phyloP scores from a whole-genome alignment of 2,888 invertebrate genomes.

The Drosophila barbarae region DNA sequence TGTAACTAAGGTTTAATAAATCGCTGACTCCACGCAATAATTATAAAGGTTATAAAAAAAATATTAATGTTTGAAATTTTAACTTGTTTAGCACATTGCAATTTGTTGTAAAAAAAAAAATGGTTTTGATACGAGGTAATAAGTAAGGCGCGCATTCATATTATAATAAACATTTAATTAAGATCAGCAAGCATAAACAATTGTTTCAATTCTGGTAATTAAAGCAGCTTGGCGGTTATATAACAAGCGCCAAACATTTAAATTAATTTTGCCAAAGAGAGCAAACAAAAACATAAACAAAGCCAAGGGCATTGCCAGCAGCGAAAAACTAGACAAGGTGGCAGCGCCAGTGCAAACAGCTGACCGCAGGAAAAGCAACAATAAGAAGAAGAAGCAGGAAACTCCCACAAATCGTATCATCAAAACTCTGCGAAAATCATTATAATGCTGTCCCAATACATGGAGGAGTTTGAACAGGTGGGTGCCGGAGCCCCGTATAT shows the following conservation, averaged over 20 bases:
- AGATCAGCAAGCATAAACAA: conserved; percentile 25
- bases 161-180: conserved; percentile 46
- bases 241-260: conserved; percentile 30
- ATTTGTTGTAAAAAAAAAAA: conserved; percentile 65
- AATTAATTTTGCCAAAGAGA: conserved; percentile 9
- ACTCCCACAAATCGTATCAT: conserved; percentile 49
- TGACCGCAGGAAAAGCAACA: conserved; percentile 17
- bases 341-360: conserved; percentile 15
- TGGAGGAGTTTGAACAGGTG: conserved; percentile 92
- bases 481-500: conserved; percentile 12
- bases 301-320: conserved; percentile 11
- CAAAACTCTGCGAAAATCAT: conserved; percentile 7
- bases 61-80: conserved; percentile 65
- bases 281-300: conserved; percentile 29
- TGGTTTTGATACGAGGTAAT: conserved; percentile 67
- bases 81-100: conserved; percentile 67
- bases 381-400: conserved; percentile 26
- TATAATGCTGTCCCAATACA: conserved; percentile 89
- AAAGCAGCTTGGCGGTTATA: conserved; percentile 9
- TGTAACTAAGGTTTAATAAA: conserved; percentile 57
- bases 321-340: background rate
- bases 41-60: conserved; percentile 54
- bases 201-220: conserved; percentile 2
- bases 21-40: conserved; percentile 65
- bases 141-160: conserved; percentile 42